phyloP scores from a whole-genome alignment of 2,888 invertebrate genomes.

The Drosophila antonietae region DNA sequence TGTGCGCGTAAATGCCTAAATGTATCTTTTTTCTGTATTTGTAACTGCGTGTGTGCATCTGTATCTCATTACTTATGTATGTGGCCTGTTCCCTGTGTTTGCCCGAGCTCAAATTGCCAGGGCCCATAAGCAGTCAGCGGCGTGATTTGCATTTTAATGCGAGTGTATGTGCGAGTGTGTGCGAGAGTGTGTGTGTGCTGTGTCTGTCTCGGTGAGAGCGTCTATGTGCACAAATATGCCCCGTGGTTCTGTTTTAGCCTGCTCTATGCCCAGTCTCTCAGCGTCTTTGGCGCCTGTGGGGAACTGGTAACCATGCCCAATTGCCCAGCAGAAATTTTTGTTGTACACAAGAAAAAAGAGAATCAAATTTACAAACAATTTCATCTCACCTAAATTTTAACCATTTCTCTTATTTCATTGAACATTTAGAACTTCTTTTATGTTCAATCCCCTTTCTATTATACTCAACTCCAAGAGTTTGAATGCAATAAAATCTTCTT shows the following conservation, averaged over 20 bases:
- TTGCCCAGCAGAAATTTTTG: slow-evolving; percentile 17
- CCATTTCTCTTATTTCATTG: not conserved
- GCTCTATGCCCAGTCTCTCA: slow-evolving; percentile 9
- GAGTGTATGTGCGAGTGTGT: slow-evolving; percentile 10
- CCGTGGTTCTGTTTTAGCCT: slow-evolving; percentile 40
- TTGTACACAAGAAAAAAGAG: slow-evolving; percentile 2
- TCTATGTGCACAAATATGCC: slow-evolving; percentile 47
- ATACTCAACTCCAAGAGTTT: not conserved
- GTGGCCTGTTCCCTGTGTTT: slow-evolving; percentile 27
- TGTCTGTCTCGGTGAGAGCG: not conserved
- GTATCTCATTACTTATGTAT: slow-evolving; percentile 58
- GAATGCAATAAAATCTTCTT: not conserved
- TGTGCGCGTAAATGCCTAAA: slow-evolving; percentile 49
- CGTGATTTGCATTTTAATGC: slow-evolving; percentile 78
- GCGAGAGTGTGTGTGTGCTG: slow-evolving; percentile 1
- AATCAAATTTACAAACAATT: not conserved
- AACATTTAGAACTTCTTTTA: not conserved
- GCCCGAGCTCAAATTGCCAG: slow-evolving; percentile 57
- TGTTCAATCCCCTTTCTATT: not conserved
- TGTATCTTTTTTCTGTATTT: slow-evolving; percentile 53
- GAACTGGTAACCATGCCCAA: slow-evolving; percentile 15
- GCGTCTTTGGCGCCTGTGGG: slow-evolving; percentile 27
- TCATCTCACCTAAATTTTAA: not conserved
- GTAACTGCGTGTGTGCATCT: slow-evolving; percentile 47
- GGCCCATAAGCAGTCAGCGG: slow-evolving; percentile 55